Percentiles rank a stretch among this genome's conserved stretches.
Evolutionary conservation across 2,888 invertebrate species (phyloP).

Genomic region (Phorcus lineatus): DNA sequence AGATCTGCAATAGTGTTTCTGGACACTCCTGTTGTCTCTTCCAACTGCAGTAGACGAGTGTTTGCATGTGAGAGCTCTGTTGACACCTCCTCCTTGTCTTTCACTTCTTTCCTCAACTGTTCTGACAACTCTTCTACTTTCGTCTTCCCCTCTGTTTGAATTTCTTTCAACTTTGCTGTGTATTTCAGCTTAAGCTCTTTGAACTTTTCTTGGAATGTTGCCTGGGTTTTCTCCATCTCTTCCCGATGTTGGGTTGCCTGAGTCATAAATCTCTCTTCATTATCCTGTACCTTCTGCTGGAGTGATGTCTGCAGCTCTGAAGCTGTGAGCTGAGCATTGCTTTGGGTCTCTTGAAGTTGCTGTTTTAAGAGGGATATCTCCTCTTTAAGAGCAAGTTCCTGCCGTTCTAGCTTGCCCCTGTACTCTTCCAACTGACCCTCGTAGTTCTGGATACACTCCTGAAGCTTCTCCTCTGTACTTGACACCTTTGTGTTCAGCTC

Average conservation of each 20-base stretch:
- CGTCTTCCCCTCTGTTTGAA: conserved; percentile 46
- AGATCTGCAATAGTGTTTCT: conserved; percentile 56
- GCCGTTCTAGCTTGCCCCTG: conserved; percentile 50
- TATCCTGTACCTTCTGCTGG: conserved; percentile 54
- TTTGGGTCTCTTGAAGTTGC: conserved; percentile 56
- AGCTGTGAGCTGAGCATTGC: conserved; percentile 49
- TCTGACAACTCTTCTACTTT: conserved; percentile 41
- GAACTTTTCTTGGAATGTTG: conserved; percentile 52
- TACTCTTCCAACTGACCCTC: conserved; percentile 63
- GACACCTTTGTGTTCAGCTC: conserved; percentile 61
- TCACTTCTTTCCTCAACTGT: conserved; percentile 42
- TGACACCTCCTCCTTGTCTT: conserved; percentile 57
- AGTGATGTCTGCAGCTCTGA: conserved; percentile 52
- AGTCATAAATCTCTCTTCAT: conserved; percentile 44
- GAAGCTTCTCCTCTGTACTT: conserved; percentile 61
- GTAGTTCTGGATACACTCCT: conserved; percentile 66
- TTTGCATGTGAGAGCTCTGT: conserved; percentile 61
- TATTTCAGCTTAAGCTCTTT: conserved; percentile 67
- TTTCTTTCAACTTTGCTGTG: conserved; percentile 62
- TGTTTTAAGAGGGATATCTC: conserved; percentile 58
- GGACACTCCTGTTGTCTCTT: conserved; percentile 51
- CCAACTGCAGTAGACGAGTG: conserved; percentile 59
- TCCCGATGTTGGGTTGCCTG: conserved; percentile 39
- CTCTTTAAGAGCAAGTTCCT: conserved; percentile 51
- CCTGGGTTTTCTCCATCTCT: conserved; percentile 46